phyloP scores from a whole-genome alignment of 2,113 vertebrate genomes.

The Bombycilla garrulus region DNA sequence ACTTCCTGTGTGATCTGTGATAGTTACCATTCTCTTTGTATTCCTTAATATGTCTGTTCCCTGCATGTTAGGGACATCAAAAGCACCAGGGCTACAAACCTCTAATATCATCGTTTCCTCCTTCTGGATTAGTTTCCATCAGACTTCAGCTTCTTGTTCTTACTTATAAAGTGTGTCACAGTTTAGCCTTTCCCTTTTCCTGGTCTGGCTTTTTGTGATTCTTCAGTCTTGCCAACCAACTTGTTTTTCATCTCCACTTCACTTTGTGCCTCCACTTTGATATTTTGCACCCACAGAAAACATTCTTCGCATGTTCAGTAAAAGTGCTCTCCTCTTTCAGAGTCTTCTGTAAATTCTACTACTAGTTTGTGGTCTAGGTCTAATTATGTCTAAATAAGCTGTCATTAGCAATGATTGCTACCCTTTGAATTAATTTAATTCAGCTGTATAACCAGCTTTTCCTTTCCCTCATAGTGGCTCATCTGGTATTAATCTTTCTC shows the following conservation, averaged over 20 bases:
- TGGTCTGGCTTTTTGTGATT: background rate
- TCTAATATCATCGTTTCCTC: background rate
- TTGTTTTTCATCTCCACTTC: background rate
- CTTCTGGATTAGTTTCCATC: background rate
- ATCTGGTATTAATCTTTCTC: constrained; percentile 38
- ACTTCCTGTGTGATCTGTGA: background rate
- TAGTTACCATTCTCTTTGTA: background rate
- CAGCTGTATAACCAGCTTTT: constrained; percentile 3
- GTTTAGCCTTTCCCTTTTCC: background rate
- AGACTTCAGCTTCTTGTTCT: background rate
- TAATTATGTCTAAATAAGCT: constrained; percentile 33
- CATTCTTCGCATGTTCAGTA: background rate
- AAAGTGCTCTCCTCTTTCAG: background rate
- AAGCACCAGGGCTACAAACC: background rate
- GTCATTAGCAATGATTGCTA: constrained; percentile 6
- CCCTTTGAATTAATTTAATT: background rate
- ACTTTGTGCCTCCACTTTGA: background rate
- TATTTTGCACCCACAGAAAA: background rate
- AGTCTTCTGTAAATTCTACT: background rate
- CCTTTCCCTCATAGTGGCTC: background rate
- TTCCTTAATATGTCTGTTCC: background rate
- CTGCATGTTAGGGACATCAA: background rate
- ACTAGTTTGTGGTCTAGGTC: background rate
- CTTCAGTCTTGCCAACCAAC: background rate
- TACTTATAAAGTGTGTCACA: background rate